Base-by-base conservation (phyloP, 1,140 invertebrate species). In the Saccostrea cuccullata region DNA sequence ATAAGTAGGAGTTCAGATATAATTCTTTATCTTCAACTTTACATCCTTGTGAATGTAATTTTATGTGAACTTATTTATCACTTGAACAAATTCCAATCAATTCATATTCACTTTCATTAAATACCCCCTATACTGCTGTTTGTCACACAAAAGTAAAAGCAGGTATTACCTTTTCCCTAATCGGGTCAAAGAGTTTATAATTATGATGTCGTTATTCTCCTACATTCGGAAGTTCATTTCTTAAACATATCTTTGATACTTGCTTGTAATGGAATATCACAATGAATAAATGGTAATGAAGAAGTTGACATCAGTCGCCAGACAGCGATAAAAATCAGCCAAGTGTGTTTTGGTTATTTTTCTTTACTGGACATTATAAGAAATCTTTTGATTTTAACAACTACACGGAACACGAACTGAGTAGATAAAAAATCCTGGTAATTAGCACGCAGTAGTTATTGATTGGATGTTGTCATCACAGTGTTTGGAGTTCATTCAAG, bases 201-300 rank as follows among this genome's bases (percentile, higher is more conserved):
- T 73, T 26, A 73, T 23, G 26, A 70, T 13, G 23, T 23, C 23
- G 20, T n/a, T 73, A 23, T 73, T 73, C 26, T 23, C 23, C 8
- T 30, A 11, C 26, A 73, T 73, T 30, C 67, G 67, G 67, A 73
- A 73, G 23, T 26, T 73, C 67, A 73, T 73, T 26, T 73, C 67
- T 26, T 73, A 73, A 73, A n/a, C 26, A 26, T 30, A 73, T 73
- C 67, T 73, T 73, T 73, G 67, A 73, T 73, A 23, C 13, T 73
- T 73, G 67, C 23, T 73, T 73, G 26, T 73, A 73, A 73, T 73
- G 67, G 67, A 73, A 73, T 73, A 73, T 73, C 67, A 73, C 67
- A 73, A 73, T 73, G 67, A 73, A 73, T 73, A 13, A 73, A 73
- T 73, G 67, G 67, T 73, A 73, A 73, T 73, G 67, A 73, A 73